Evolutionary conservation across 2,113 vertebrate species (phyloP).

Genomic region (Tetraodon nigroviridis): DNA sequence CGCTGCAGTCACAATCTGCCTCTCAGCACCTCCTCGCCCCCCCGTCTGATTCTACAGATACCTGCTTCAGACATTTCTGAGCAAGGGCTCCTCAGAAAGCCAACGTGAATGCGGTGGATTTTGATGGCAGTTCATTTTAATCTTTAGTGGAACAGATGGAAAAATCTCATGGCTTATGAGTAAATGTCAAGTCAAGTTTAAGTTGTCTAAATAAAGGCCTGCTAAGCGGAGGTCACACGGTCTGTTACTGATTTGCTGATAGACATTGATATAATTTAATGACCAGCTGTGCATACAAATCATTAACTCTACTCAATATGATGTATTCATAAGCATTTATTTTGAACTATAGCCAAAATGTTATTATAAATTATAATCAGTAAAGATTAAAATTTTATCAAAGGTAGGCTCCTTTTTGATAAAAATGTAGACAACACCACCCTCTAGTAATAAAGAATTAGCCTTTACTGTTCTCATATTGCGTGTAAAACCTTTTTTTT

Average conservation of each 20-base stretch:
- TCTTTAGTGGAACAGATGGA: conserved; percentile 55
- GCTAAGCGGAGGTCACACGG: conserved; percentile 22
- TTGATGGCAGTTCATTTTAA: conserved; percentile 23
- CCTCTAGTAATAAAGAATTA: no score
- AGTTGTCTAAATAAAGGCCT: conserved; percentile 59
- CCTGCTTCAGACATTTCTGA: conserved; percentile 21
- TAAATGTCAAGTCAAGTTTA: conserved; percentile 62
- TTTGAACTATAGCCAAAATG: no score
- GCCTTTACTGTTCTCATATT: no score
- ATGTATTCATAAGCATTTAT: not conserved
- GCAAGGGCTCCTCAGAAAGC: conserved; percentile 19
- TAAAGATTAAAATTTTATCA: no score
- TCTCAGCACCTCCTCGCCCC: conserved; percentile 30
- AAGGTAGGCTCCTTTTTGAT: no score
- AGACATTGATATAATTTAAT: conserved; percentile 21
- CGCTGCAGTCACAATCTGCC: conserved; percentile 17
- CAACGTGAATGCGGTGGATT: conserved; percentile 24
- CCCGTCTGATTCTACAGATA: conserved; percentile 5
- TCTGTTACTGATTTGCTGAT: conserved; percentile 23
- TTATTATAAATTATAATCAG: no score
- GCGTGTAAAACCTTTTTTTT: no score
- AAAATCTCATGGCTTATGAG: conserved; percentile 56
- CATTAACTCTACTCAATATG: no score
- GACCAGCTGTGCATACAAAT: conserved; percentile 1
- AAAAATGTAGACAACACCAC: no score